These are phyloP conservation scores for Glomeris maerens DNA, from an alignment of 1,140 invertebrate genomes.

Conservation along the genomic window DNA sequence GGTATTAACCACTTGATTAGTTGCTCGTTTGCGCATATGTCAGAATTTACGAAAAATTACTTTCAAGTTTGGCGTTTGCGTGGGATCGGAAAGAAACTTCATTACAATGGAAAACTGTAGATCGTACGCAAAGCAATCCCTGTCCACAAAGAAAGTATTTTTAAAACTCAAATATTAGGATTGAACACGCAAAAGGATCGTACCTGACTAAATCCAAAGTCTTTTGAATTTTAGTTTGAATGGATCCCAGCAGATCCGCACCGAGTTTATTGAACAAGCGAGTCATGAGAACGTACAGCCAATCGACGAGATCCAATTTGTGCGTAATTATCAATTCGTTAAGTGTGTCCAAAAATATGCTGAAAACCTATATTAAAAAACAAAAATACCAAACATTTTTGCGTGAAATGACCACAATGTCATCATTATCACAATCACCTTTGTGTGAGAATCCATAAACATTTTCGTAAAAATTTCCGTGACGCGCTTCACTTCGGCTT, in stretches of 20 bases:
- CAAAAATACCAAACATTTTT: not conserved
- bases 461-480: conserved; percentile 88
- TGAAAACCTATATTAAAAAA: conserved; percentile 46
- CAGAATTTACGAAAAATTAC: conserved; percentile 43
- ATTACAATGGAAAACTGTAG: conserved; percentile 46
- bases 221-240: conserved; percentile 74
- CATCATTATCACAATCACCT: conserved; percentile 35
- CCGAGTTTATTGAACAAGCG: conserved; percentile 73
- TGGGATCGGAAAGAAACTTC: conserved; percentile 70
- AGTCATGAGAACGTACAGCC: conserved; percentile 73
- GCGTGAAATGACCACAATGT: conserved; percentile 1
- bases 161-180: conserved; percentile 16
- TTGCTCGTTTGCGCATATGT: not conserved
- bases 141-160: too few relatives aligned
- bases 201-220: conserved; percentile 72
- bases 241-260: conserved; percentile 72
- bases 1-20: not conserved
- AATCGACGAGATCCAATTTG: conserved; percentile 69
- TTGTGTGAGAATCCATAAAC: conserved; percentile 95
- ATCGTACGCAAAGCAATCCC: conserved; percentile 47
- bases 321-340: conserved; percentile 77
- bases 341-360: conserved; percentile 78
- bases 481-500: conserved; percentile 55
- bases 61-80: conserved; percentile 75
- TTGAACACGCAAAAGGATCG: conserved; percentile 16